A percentile compares a stretch with the other conserved stretches of the same genome.
phyloP scores from a whole-genome alignment of 2,888 invertebrate species.

The Apodemia mormo region DNA sequence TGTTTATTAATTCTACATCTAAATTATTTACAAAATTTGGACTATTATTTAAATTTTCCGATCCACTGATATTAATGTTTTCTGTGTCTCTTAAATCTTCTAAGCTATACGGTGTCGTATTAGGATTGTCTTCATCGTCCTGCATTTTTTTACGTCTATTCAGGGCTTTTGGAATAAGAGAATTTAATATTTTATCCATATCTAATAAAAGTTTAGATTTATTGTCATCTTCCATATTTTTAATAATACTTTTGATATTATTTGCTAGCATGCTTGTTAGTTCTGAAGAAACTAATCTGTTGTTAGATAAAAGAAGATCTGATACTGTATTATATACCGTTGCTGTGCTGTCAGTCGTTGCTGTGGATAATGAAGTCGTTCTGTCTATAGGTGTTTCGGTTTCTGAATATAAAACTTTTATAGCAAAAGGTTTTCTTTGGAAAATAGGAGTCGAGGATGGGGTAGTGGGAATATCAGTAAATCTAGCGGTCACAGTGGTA shows the following conservation, averaged over 20 bases:
- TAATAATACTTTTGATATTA: constrained; percentile 70
- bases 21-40: constrained; percentile 25
- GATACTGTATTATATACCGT: constrained; percentile 78
- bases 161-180: constrained; percentile 74
- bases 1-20: constrained; percentile 49
- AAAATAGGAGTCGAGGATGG: constrained; percentile 64
- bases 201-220: constrained; percentile 76
- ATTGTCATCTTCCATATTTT: constrained; percentile 71
- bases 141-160: constrained; percentile 57
- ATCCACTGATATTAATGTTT: constrained; percentile 55
- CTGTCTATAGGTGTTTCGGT: constrained; percentile 69
- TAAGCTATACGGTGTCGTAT: constrained; percentile 76
- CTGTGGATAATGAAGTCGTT: constrained; percentile 61
- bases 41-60: constrained; percentile 32
- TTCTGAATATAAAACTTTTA: constrained; percentile 73
- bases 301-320: constrained; percentile 74
- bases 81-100: constrained; percentile 74
- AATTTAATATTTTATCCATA: constrained; percentile 75
- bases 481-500: constrained; percentile 49
- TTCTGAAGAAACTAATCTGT: constrained; percentile 73
- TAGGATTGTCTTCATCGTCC: constrained; percentile 62
- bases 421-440: constrained; percentile 76
- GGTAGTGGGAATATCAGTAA: constrained; percentile 45
- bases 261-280: constrained; percentile 79
- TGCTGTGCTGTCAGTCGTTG: constrained; percentile 69